Evolutionary conservation across 2,113 vertebrate genomes (phyloP).

Genomic region (Serilophus lunatus): DNA sequence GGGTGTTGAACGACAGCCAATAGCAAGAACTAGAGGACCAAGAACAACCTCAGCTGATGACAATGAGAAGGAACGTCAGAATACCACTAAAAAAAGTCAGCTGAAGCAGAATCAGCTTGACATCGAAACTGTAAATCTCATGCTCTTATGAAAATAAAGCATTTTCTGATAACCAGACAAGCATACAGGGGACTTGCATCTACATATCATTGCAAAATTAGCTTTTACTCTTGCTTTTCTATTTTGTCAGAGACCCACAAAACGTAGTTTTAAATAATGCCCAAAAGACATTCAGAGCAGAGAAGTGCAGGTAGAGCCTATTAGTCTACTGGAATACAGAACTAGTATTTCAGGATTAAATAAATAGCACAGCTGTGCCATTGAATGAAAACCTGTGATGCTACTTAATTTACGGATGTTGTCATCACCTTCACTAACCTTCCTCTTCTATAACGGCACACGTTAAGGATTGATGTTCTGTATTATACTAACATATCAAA

Average conservation of each 20-base stretch:
- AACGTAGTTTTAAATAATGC: not conserved
- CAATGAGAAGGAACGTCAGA: not conserved
- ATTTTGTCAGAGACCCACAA: not conserved
- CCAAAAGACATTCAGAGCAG: not conserved
- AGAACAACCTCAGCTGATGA: not conserved
- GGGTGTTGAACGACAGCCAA: not conserved
- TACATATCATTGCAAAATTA: not conserved
- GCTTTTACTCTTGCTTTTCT: not conserved
- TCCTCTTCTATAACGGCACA: conserved; percentile 1
- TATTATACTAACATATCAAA: conserved; percentile 30
- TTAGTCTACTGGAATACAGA: not conserved
- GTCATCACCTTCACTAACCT: conserved; percentile 49
- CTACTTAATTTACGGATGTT: not conserved
- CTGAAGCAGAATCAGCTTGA: not conserved
- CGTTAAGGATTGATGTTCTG: conserved; percentile 35
- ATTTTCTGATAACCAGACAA: not conserved
- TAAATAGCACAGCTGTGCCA: not conserved
- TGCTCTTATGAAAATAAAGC: not conserved
- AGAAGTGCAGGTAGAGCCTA: not conserved
- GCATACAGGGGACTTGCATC: not conserved
- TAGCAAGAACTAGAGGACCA: not conserved
- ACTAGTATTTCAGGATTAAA: not conserved
- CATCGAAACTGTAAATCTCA: not conserved
- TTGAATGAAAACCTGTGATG: not conserved
- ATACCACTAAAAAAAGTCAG: not conserved